Evolutionary conservation across 2,113 vertebrate species (phyloP).

Genomic region (Catharus bicknelli): DNA sequence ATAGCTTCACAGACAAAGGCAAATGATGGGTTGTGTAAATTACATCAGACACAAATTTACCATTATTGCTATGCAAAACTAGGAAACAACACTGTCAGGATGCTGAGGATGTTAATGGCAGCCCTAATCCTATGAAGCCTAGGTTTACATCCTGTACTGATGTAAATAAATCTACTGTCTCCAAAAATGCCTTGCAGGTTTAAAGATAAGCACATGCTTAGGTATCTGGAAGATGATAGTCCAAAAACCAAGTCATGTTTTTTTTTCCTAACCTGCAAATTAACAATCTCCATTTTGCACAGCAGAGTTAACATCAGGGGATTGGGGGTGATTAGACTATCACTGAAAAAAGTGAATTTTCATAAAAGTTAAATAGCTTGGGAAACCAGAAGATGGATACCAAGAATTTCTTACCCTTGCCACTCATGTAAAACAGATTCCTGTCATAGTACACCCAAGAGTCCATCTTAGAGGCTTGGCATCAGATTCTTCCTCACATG

Average conservation of each 20-base stretch:
- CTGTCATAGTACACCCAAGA: neutral
- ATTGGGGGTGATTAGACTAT: neutral
- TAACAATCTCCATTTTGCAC: neutral
- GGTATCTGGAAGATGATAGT: neutral
- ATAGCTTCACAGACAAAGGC: conserved; percentile 20
- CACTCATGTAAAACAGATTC: neutral
- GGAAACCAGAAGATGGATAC: neutral
- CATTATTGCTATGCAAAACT: conserved; percentile 27
- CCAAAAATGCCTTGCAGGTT: conserved; percentile 3
- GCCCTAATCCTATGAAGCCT: neutral
- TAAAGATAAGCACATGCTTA: conserved; percentile 10
- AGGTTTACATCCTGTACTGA: neutral
- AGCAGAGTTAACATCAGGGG: neutral
- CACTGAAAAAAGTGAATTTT: neutral
- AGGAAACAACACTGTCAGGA: neutral
- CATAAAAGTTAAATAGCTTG: neutral
- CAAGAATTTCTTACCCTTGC: neutral
- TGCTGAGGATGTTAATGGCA: conserved; percentile 6
- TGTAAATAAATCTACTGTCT: neutral
- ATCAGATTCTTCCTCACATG: too few species aligned
- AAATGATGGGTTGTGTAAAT: conserved; percentile 28
- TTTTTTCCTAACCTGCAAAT: neutral
- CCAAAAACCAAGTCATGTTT: neutral
- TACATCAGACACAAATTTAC: conserved; percentile 2
- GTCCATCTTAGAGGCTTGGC: too few species aligned